Evolutionary conservation across 2,888 invertebrate species (phyloP), one percentile per base, ranked within the genome.

Genomic region (Ophion ellenae): DNA sequence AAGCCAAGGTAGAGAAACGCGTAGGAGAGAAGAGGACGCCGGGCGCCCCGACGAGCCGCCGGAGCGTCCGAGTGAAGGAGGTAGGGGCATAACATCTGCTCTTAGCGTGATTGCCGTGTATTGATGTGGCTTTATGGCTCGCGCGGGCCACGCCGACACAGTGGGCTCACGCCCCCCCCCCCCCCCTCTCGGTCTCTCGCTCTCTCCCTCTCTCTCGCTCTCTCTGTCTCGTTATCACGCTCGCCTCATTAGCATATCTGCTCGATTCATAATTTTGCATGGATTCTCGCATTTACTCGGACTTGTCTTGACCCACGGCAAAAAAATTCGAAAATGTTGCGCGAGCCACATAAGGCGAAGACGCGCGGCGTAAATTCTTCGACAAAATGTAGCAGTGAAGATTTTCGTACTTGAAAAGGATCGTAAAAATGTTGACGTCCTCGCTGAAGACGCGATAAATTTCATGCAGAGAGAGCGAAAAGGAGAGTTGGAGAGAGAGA

Each of bases 51-150:
- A 61, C 70, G 78, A 78, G 57, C 32, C 14, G 64, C 53, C 75
- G 20, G 67, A 88, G 92, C 90, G 14, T 47, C 14, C 47, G 47
- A 47, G 14, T 14, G 47, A 47, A 10, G 47, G 47, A 11, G 47
- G 14, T 2, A 10, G 47, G 20, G 92, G 92, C 91, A 91, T 92
- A 93, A 92, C 92, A 92, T 92, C 92, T 93, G 92, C 93, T 92
- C 92, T 92, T 92, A 93, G 91, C 91, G 92, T 92, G 92, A 93
- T 93, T 93, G 92, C 92, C 90, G 91, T 92, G 92, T 92, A 92
- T 92, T 91, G 92, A 92, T 92, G 92, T 90, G 91, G 92, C 92
- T 92, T 92, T 92, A 92, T 90, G 90, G 91, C 91, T 90, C 89
- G 87, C 91, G 90, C 90, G 89, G 88, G 89, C 88, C 86, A 81